phyloP scores from a whole-genome alignment of 2,888 invertebrate genomes.

The Acronicta psi region DNA sequence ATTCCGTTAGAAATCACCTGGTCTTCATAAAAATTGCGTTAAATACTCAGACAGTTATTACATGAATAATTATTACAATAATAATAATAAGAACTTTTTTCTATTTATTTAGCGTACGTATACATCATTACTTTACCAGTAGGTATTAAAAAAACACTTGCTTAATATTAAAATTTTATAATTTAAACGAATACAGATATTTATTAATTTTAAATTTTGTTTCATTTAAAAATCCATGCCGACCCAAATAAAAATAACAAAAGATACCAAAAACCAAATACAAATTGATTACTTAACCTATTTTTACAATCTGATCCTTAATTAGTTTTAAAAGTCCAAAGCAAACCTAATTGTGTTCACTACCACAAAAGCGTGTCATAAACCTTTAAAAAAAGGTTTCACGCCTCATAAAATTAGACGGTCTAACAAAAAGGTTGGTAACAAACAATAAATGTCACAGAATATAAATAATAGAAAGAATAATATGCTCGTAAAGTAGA shows the following conservation, averaged over 20 bases:
- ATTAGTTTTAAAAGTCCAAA: conserved; percentile 47
- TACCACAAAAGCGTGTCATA: conserved; percentile 47
- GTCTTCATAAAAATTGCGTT: too few relatives aligned
- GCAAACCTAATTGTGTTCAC: conserved; percentile 41
- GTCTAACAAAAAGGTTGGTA: conserved; percentile 54
- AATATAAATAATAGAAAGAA: conserved; percentile 59
- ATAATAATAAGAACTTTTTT: too few relatives aligned
- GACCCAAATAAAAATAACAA: conserved; percentile 12
- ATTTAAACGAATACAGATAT: too few relatives aligned
- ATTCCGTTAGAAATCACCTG: not conserved
- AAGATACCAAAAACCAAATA: conserved; percentile 15
- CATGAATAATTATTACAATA: too few relatives aligned
- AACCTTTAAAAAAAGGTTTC: conserved; percentile 55
- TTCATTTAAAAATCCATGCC: conserved; percentile 1
- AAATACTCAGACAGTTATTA: too few relatives aligned
- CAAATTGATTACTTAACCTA: conserved; percentile 44
- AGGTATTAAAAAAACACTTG: too few relatives aligned
- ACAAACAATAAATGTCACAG: conserved; percentile 75
- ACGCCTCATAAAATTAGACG: conserved; percentile 69
- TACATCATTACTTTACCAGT: too few relatives aligned
- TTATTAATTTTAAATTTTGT: too few relatives aligned
- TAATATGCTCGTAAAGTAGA: conserved; percentile 52
- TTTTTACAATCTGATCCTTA: conserved; percentile 38
- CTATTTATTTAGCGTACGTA: too few relatives aligned
- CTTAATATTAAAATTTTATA: too few relatives aligned